Percentiles rank a stretch among this genome's conserved stretches.
Conservation (phyloP, 2,113 vertebrate genomes). For the Mormyrus lacerda region DNA sequence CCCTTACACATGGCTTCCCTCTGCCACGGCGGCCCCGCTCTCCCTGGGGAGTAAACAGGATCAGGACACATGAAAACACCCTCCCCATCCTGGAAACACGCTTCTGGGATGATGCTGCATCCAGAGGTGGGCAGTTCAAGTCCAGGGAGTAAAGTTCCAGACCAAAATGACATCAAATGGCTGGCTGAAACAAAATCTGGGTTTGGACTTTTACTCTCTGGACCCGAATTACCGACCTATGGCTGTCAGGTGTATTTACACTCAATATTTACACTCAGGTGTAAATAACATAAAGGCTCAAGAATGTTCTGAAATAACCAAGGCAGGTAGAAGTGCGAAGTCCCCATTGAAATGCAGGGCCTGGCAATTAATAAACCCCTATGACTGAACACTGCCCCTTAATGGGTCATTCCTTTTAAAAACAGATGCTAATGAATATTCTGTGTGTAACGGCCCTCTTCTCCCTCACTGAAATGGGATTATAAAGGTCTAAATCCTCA, state of each 20-base stretch:
- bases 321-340: background rate
- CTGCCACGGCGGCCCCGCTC: constrained; percentile 66
- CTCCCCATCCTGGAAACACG: background rate
- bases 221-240: background rate
- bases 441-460: background rate
- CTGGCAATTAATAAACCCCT: background rate
- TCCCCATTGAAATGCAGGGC: background rate
- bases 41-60: constrained; percentile 52
- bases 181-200: too few species aligned
- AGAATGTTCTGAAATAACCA: background rate
- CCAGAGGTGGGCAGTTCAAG: background rate
- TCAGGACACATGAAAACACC: background rate
- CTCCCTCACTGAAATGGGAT: background rate
- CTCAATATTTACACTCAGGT: background rate
- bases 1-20: constrained; percentile 58
- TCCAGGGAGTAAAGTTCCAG: too few species aligned
- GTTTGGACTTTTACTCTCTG: background rate
- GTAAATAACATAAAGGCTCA: background rate
- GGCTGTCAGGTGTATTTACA: background rate
- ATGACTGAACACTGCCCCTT: background rate
- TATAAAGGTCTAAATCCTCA: background rate
- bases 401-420: background rate
- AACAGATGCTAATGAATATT: background rate
- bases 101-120: background rate
- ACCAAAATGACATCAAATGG: too few species aligned